Evolutionary conservation across 2,113 vertebrate species (phyloP).

Genomic region (Phaethon lepturus): DNA sequence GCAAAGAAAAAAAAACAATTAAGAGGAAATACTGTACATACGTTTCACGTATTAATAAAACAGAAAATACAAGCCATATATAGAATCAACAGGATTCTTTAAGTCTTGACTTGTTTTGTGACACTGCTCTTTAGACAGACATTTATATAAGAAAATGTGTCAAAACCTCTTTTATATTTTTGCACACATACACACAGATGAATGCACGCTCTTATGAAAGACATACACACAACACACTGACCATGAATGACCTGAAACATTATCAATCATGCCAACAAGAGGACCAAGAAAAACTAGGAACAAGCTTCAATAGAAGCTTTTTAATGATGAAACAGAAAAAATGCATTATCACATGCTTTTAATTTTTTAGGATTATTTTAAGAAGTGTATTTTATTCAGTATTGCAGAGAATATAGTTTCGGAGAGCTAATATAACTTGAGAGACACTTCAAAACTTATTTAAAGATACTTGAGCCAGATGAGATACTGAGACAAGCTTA

Average conservation of each 20-base stretch:
- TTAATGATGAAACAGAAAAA: not conserved
- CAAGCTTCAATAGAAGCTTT: not conserved
- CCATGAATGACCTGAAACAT: not conserved
- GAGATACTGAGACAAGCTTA: not conserved
- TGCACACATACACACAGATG: not conserved
- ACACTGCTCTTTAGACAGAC: not conserved
- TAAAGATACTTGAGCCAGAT: not conserved
- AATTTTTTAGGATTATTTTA: not conserved
- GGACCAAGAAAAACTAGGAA: not conserved
- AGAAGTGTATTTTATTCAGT: not conserved
- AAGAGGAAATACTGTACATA: not conserved
- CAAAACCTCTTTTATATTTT: not conserved
- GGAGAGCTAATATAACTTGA: not conserved
- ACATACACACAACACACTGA: not conserved
- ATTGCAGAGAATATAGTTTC: not conserved
- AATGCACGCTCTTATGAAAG: not conserved
- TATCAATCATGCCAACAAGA: not conserved
- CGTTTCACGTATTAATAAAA: not conserved
- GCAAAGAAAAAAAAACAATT: not conserved
- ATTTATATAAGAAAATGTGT: not conserved
- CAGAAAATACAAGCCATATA: not conserved
- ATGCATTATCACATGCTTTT: not conserved
- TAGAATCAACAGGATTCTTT: not conserved
- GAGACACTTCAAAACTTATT: not conserved
- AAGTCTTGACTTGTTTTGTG: not conserved